Evolutionary conservation across 2,797 vertebrate genomes (phyloP).

Genomic region (Chiroxiphia lanceolata): DNA sequence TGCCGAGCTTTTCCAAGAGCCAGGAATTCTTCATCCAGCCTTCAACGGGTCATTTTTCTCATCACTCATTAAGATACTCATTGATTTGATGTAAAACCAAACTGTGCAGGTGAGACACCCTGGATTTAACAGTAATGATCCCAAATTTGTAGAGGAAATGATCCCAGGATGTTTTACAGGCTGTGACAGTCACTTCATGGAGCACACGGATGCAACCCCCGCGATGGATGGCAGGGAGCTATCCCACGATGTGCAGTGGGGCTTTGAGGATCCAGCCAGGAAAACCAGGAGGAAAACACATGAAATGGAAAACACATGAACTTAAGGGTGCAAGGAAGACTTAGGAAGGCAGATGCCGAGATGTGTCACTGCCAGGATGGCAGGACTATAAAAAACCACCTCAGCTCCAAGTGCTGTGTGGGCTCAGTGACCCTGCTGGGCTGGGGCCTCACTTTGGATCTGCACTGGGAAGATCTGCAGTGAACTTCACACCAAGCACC

Average conservation of each 20-base stretch:
- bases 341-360: not conserved
- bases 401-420: not conserved
- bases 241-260: not conserved
- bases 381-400: not conserved
- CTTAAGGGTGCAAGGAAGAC: not conserved
- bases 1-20: not conserved
- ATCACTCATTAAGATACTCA: not conserved
- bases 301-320: not conserved
- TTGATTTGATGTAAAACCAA: not conserved
- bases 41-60: not conserved
- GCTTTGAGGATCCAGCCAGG: not conserved
- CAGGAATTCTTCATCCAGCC: not conserved
- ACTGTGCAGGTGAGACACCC: not conserved
- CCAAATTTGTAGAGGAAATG: not conserved
- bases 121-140: not conserved
- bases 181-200: not conserved
- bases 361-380: slow-evolving; percentile 1
- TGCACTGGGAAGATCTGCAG: not conserved
- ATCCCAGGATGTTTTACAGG: not conserved
- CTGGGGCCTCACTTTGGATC: not conserved
- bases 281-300: not conserved
- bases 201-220: rapidly evolving
- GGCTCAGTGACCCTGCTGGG: slow-evolving; percentile 6
- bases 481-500: not conserved
- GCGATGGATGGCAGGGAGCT: not conserved